Evolutionary conservation across 2,888 invertebrate species (phyloP).

Genomic region (Slavum lentiscoides): DNA sequence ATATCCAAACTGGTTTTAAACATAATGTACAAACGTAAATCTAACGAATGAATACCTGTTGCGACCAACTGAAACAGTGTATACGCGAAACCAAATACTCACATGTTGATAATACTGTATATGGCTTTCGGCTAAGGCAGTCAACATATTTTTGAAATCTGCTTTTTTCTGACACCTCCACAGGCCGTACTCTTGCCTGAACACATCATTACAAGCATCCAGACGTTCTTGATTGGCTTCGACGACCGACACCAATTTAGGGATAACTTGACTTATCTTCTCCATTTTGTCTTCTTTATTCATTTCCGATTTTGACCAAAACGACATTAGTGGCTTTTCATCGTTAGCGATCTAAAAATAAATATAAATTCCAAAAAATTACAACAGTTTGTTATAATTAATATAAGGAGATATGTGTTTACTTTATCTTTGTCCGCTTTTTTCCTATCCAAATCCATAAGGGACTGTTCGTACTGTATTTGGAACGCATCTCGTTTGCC

Average conservation of each 20-base stretch:
- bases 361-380: not conserved
- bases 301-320: constrained; percentile 45
- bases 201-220: constrained; percentile 71
- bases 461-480: constrained; percentile 67
- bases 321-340: constrained; percentile 49
- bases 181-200: constrained; percentile 69
- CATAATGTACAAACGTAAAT: too few species aligned
- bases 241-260: constrained; percentile 50
- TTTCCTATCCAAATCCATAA: constrained; percentile 68
- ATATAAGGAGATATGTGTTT: not conserved
- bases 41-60: too few species aligned
- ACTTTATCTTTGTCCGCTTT: constrained; percentile 68
- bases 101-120: constrained; percentile 69
- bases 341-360: constrained; percentile 17
- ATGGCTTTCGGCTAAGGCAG: constrained; percentile 69
- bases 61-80: too few species aligned
- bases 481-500: constrained; percentile 69
- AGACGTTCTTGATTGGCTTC: constrained; percentile 65
- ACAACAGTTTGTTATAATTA: not conserved
- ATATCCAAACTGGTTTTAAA: too few species aligned
- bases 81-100: constrained; percentile 21
- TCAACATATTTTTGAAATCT: constrained; percentile 68
- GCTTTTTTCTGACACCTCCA: constrained; percentile 70
- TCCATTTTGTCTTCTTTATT: constrained; percentile 58
- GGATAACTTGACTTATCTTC: constrained; percentile 34